Conservation (phyloP, 64 coral and sea anemone genomes). For the Montipora sp. region DNA sequence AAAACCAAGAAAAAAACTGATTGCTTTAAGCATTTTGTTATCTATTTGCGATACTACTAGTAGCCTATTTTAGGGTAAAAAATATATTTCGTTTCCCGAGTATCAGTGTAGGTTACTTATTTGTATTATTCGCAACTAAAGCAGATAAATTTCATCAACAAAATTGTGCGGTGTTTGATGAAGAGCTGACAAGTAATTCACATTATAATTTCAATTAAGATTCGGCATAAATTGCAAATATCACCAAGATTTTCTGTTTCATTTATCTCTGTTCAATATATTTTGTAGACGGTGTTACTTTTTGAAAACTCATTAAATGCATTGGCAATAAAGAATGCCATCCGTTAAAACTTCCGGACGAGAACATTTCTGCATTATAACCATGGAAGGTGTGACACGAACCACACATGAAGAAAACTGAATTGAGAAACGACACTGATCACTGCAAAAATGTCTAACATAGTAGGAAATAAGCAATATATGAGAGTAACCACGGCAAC, state of each 20-base stretch:
- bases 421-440: background rate
- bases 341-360: background rate
- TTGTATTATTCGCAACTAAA: background rate
- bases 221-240: background rate
- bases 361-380: background rate
- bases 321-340: background rate
- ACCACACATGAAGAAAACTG: background rate
- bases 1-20: background rate
- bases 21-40: too few relatives aligned
- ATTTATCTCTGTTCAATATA: background rate
- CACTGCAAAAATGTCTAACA: too few relatives aligned
- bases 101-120: background rate
- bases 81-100: background rate
- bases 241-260: background rate
- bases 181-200: conserved; percentile 6
- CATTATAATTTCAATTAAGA: background rate
- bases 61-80: background rate
- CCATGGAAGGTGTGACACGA: too few relatives aligned
- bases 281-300: background rate
- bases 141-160: conserved; percentile 30
- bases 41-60: too few relatives aligned
- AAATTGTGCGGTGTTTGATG: conserved; percentile 21
- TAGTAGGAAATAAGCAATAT: too few relatives aligned
- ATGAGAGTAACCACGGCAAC: too few relatives aligned
- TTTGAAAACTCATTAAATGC: background rate